phyloP scores from a whole-genome alignment of 1,140 invertebrate species.

The Eumeta japonica region DNA sequence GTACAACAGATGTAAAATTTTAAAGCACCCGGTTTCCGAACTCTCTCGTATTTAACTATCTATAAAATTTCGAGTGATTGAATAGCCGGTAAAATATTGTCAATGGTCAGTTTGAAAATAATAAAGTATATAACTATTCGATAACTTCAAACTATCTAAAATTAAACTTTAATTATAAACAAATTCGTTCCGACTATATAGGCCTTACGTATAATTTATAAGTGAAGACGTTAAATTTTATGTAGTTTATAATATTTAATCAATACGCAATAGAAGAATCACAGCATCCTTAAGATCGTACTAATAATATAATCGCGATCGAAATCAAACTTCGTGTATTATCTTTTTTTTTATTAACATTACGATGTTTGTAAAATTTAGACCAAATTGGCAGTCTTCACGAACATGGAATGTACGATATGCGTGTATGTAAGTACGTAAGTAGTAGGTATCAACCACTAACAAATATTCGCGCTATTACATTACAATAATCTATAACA shows the following conservation, averaged over 20 bases:
- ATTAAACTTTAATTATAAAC: slow-evolving; percentile 45
- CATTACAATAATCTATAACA: neutral
- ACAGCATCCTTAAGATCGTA: slow-evolving; percentile 56
- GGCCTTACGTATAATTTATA: slow-evolving; percentile 49
- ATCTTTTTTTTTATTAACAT: slow-evolving; percentile 44
- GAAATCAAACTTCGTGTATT: slow-evolving; percentile 51
- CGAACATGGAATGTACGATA: slow-evolving; percentile 58
- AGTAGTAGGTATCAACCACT: too few species aligned
- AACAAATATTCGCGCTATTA: slow-evolving; percentile 25
- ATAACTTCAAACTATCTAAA: slow-evolving; percentile 48
- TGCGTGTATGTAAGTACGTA: slow-evolving; percentile 55
- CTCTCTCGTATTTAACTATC: slow-evolving; percentile 49
- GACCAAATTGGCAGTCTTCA: slow-evolving; percentile 58
- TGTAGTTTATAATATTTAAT: slow-evolving; percentile 29
- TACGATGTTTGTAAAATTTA: slow-evolving; percentile 55
- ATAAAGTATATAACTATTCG: slow-evolving; percentile 40
- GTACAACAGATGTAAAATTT: slow-evolving; percentile 53
- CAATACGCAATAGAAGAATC: slow-evolving; percentile 56
- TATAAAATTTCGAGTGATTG: slow-evolving; percentile 45
- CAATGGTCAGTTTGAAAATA: slow-evolving; percentile 34
- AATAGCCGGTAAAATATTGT: slow-evolving; percentile 48
- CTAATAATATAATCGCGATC: slow-evolving; percentile 52
- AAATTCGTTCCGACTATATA: slow-evolving; percentile 50
- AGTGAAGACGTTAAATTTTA: slow-evolving; percentile 46
- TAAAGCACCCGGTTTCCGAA: slow-evolving; percentile 55